phyloP scores from a whole-genome alignment of 2,113 vertebrate species.

The Sigmodon hispidus region DNA sequence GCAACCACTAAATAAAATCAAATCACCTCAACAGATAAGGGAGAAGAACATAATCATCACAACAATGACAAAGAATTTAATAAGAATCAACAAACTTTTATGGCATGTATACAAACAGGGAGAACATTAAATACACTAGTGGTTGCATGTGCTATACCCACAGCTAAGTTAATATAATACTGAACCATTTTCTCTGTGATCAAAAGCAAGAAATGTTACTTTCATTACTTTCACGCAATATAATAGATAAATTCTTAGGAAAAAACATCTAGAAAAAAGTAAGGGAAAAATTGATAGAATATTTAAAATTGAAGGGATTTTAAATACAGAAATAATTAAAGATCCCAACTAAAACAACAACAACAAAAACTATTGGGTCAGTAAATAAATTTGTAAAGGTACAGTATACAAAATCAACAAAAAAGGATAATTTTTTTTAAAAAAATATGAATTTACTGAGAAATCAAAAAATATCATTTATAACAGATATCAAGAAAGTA shows the following conservation, averaged over 20 bases:
- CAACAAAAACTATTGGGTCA: no score
- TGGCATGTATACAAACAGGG: neutral
- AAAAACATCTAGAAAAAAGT: neutral
- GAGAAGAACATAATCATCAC: neutral
- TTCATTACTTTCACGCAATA: neutral
- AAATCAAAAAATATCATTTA: neutral
- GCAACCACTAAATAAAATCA: neutral
- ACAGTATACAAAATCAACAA: neutral
- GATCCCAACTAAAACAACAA: neutral
- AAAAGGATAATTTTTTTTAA: neutral
- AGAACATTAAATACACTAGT: neutral
- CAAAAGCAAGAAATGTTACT: neutral
- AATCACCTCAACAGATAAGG: neutral
- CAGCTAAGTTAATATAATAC: neutral
- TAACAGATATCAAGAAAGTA: neutral
- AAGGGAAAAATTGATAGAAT: neutral
- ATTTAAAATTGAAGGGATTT: neutral
- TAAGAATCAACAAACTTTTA: neutral
- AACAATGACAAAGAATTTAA: neutral
- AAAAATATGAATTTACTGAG: neutral
- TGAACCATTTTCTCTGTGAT: neutral
- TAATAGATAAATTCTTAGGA: neutral
- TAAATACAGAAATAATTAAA: neutral
- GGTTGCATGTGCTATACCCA: neutral
- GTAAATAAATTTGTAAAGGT: neutral